Evolutionary conservation across 2,113 vertebrate species (phyloP), one percentile per base, ranked within the genome.

Genomic region (Xenopus borealis): DNA sequence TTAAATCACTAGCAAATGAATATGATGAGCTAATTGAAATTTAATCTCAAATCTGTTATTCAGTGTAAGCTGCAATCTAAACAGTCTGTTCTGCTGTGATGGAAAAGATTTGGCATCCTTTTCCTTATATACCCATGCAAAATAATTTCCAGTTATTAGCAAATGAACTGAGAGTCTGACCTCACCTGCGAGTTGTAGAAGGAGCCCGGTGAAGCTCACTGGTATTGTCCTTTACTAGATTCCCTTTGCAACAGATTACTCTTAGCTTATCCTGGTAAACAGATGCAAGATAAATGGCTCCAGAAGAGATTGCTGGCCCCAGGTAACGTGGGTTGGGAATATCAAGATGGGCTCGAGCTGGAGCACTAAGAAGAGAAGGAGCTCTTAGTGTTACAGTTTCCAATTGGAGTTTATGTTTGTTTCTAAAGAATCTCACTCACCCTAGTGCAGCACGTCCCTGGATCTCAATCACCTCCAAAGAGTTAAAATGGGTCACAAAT

Each of bases 401-500:
- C 33, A 3, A 33, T 78, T 52, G 18, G 11, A 17, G 12, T 7
- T 67, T 66, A 7, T 0, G 9, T 18, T 20, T 0, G 11, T 6
- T 23, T 0, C 9, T 17, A 64, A 44, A 27, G 46, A 57, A 57
- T 70, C 71, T 8, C 18, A 78, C 92, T 93, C 84, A 99, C 97
- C 96, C 92, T 55, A 95, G 84, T 71, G 94, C 89, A 61, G 93
- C 88, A 50, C 96, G 95, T 69, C 94, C 94, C 89, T 98, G 96
- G 78, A 99, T 93, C 89, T 99, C 97, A 0, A 99, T 94, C 55
- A 99, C 97, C 78, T 99, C 97, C 62, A 99, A 89, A 16, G 97
- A 99, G 88, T 96, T 99, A 89, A 98, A 98, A 88, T 98, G 97
- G 75, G 95, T 98, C 88, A 98, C 95, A 78, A 99, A 99, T 77